These are phyloP conservation scores for Aphis gossypii DNA, from an alignment of 1,140 invertebrate genomes.

Conservation along the genomic window DNA sequence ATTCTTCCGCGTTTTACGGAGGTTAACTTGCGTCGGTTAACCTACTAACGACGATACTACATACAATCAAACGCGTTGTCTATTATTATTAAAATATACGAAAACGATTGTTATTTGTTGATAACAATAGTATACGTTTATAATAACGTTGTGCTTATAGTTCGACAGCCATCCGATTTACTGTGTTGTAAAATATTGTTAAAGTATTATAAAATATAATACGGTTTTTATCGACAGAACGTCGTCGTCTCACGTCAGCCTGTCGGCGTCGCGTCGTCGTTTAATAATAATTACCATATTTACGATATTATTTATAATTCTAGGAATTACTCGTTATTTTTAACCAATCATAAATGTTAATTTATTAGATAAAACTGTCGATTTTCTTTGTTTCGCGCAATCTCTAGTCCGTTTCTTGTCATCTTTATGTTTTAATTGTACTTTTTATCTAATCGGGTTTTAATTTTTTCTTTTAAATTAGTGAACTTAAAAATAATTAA, in stretches of 20 bases:
- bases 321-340: constrained; percentile 26
- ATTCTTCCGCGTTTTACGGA: constrained; percentile 21
- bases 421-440: background rate
- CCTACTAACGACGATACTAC: background rate
- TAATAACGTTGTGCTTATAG: background rate
- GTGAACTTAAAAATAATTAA: background rate
- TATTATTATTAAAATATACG: constrained; percentile 4
- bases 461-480: background rate
- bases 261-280: background rate
- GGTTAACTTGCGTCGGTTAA: constrained; percentile 13
- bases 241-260: background rate
- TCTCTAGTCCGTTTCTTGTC: background rate
- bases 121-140: background rate
- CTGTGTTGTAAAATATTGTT: background rate
- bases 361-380: background rate
- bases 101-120: constrained; percentile 7
- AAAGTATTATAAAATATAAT: background rate
- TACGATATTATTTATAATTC: constrained; percentile 23
- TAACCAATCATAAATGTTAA: background rate
- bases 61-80: background rate
- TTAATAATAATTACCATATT: constrained; percentile 1
- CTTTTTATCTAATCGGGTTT: background rate
- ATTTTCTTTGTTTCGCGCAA: background rate
- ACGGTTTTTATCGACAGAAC: background rate
- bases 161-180: background rate